phyloP scores from a whole-genome alignment of 92 coral and sea anemone genomes.

The Heliopora coerulea region DNA sequence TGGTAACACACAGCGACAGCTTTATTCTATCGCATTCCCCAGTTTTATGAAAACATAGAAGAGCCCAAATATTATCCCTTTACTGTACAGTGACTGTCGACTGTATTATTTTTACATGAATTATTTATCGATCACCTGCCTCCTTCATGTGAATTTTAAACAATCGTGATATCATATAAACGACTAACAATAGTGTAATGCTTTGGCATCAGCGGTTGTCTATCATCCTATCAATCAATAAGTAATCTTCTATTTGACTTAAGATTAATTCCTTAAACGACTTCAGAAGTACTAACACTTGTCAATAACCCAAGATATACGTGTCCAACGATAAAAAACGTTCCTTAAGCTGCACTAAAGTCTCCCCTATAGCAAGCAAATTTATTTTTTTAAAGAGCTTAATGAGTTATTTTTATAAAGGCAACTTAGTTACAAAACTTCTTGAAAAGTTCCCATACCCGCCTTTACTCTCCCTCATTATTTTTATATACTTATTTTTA shows the following conservation, averaged over 20 bases:
- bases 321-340: too few species aligned
- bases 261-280: background rate
- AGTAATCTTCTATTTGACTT: conserved; percentile 11
- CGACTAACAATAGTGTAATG: conserved; percentile 1
- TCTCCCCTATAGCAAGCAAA: too few species aligned
- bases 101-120: background rate
- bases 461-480: too few species aligned
- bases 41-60: background rate
- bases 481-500: too few species aligned
- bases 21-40: background rate
- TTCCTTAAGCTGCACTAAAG: too few species aligned
- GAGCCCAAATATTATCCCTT: background rate
- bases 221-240: background rate
- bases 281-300: too few species aligned
- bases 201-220: background rate
- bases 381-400: too few species aligned
- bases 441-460: too few species aligned
- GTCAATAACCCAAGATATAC: too few species aligned
- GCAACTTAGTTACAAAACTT: too few species aligned
- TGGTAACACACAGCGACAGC: too few species aligned
- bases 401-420: too few species aligned
- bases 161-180: background rate
- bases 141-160: background rate
- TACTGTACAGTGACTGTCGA: background rate
- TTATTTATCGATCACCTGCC: conserved; percentile 4